Base-by-base conservation (phyloP, 2,113 vertebrate species). In the Glaucomys volans region DNA sequence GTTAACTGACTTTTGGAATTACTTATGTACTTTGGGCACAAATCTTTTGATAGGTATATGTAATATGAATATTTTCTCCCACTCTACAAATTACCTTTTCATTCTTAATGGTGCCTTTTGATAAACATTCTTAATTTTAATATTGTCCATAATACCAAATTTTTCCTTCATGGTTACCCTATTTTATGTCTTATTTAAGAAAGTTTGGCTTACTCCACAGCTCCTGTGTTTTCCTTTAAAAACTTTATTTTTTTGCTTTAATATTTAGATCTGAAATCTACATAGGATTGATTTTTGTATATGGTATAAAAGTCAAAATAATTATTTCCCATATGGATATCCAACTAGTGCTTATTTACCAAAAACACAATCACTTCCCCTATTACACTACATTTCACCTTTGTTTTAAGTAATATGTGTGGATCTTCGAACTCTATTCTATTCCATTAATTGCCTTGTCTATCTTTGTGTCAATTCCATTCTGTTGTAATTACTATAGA, bases 111-210 rank as follows among this genome's bases (percentile, higher is more conserved):
- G 2, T 80, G 3, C 75, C 28, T 84, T 94, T 80, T 94, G 54
- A 17, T 35, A 71, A 80, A 75, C 75, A 5, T 89, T 94, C 16
- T 94, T 90, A 69, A 75, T 89, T 92, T 44, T 91, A 89, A 69
- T 59, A 54, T 62, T 54, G 52, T 94, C 28, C 54, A 50, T 80
- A 22, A 92, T 59, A 22, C 54, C 40, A 92, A 40, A 32, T 87
- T 20, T 84, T 91, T 91, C 79, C 50, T 92, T 79, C 76, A 83
- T 59, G 12, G 9, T 79, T 95, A 42, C 26, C 54, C 16, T 91
- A 79, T 66, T 92, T 85, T 90, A 82, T 95, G 22, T 90, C 59
- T 90, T 92, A 66, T 52, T 87, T 13, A 57, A 93, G 81, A 90
- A 67, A 71, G 75, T 54, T 76, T 82, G 40, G 17, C 52, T 83